Evolutionary conservation across 2,888 invertebrate genomes (phyloP).

Genomic region (Folsomia manolachei): DNA sequence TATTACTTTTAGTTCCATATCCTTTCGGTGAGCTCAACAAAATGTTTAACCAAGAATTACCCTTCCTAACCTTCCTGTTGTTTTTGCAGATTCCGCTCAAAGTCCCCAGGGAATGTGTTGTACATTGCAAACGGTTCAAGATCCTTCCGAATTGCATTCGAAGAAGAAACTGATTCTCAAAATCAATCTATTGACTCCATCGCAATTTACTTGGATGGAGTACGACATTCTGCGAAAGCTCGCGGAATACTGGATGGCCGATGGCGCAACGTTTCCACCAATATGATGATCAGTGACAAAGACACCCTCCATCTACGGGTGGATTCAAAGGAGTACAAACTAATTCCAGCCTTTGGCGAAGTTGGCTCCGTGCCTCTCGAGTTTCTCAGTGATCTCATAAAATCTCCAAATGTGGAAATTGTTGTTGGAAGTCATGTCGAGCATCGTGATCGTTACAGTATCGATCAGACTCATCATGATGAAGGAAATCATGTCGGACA

Average conservation of each 20-base stretch:
- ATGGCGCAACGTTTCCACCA: conserved; percentile 50
- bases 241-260: conserved; percentile 45
- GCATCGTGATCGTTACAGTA: conserved; percentile 26
- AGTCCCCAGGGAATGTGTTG: conserved; percentile 24
- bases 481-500: conserved; percentile 17
- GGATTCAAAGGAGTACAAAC: background rate
- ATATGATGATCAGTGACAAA: background rate
- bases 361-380: conserved; percentile 22
- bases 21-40: conserved; percentile 34
- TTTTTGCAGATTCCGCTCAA: conserved; percentile 23
- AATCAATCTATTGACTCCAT: conserved; percentile 54
- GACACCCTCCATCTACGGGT: conserved; percentile 3
- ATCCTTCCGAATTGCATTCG: conserved; percentile 29
- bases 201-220: conserved; percentile 57
- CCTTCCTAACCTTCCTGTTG: background rate
- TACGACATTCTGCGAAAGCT: conserved; percentile 22
- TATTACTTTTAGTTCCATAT: conserved; percentile 35
- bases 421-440: conserved; percentile 39
- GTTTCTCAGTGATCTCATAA: conserved; percentile 23
- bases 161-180: conserved; percentile 18
- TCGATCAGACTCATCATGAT: conserved; percentile 12
- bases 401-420: conserved; percentile 27
- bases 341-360: conserved; percentile 13
- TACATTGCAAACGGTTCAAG: conserved; percentile 27
- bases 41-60: background rate